Percentiles rank a stretch among this genome's conserved stretches.
These are phyloP conservation scores for Gopherus flavomarginatus DNA, from an alignment of 2,113 vertebrate species.

Conservation along the genomic window DNA sequence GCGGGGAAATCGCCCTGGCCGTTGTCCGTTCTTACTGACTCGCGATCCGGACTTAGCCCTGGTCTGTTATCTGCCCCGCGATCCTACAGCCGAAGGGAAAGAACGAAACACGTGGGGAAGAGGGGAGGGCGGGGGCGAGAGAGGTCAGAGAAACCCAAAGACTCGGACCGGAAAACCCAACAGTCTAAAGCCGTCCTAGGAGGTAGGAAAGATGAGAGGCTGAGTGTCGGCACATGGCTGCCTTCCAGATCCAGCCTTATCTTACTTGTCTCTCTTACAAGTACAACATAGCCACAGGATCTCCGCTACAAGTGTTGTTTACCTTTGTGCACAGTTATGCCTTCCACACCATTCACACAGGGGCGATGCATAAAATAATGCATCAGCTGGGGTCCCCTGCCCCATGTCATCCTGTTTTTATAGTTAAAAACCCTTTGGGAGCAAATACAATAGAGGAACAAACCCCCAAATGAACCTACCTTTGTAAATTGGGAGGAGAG, in stretches of 20 bases:
- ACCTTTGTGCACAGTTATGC: background rate
- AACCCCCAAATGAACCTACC: rapidly evolving
- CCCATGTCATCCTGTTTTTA: background rate
- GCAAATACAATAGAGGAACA: background rate
- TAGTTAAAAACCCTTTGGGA: background rate
- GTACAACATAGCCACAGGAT: constrained; percentile 45
- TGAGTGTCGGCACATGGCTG: constrained; percentile 16
- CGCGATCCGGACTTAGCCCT: too few relatives aligned
- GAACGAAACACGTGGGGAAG: too few relatives aligned
- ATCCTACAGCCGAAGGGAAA: too few relatives aligned
- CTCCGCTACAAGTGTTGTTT: constrained; percentile 14
- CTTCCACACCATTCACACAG: constrained; percentile 40
- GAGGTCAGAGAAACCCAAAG: background rate
- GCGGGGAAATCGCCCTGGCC: background rate
- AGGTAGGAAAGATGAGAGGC: background rate
- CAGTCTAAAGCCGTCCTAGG: background rate
- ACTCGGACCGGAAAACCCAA: background rate
- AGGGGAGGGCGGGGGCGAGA: too few relatives aligned
- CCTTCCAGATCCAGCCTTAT: constrained; percentile 59
- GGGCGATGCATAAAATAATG: background rate
- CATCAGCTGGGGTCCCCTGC: background rate
- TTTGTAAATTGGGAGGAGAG: background rate
- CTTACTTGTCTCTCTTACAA: constrained; percentile 28
- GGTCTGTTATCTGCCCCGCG: too few relatives aligned
- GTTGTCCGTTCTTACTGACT: background rate